Percentiles rank a stretch among this genome's conserved stretches.
These are phyloP conservation scores for Homarus americanus DNA, from an alignment of 1,140 invertebrate species.

Conservation along the genomic window DNA sequence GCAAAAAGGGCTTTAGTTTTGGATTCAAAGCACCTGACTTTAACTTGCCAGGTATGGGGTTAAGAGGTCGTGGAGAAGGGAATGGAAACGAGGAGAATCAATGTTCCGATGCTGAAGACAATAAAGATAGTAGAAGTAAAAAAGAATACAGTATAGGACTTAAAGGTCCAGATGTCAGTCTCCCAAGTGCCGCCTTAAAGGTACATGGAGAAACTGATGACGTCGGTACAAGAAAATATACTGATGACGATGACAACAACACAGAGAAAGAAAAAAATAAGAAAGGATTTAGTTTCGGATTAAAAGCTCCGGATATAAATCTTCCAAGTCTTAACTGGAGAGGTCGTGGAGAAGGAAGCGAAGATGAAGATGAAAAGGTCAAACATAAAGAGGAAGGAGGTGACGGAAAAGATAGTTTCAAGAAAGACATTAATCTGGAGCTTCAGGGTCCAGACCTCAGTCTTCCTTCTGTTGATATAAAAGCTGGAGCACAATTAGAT, in stretches of 20 bases:
- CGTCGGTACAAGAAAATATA: background rate
- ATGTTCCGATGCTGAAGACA: background rate
- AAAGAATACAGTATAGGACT: constrained; percentile 17
- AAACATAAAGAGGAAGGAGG: background rate
- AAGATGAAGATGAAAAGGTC: background rate
- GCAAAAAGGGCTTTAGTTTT: constrained; percentile 43
- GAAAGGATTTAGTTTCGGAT: constrained; percentile 37
- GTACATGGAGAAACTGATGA: constrained; percentile 27
- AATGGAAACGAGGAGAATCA: background rate
- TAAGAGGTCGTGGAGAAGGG: constrained; percentile 18
- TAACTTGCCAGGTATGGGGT: constrained; percentile 26
- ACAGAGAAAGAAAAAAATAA: constrained; percentile 21
- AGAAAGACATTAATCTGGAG: constrained; percentile 12
- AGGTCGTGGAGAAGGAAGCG: constrained; percentile 2
- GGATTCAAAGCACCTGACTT: constrained; percentile 42
- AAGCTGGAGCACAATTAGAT: background rate
- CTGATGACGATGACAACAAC: background rate
- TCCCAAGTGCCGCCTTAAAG: constrained; percentile 12
- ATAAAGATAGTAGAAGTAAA: background rate
- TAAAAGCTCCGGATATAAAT: constrained; percentile 32
- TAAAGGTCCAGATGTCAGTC: constrained; percentile 35
- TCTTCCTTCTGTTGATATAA: constrained; percentile 4
- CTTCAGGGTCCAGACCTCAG: constrained; percentile 21
- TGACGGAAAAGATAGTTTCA: background rate
- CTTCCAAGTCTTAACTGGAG: constrained; percentile 36